Evolutionary conservation across 2,888 invertebrate genomes (phyloP).

Genomic region (Synanthedon tipuliformis): DNA sequence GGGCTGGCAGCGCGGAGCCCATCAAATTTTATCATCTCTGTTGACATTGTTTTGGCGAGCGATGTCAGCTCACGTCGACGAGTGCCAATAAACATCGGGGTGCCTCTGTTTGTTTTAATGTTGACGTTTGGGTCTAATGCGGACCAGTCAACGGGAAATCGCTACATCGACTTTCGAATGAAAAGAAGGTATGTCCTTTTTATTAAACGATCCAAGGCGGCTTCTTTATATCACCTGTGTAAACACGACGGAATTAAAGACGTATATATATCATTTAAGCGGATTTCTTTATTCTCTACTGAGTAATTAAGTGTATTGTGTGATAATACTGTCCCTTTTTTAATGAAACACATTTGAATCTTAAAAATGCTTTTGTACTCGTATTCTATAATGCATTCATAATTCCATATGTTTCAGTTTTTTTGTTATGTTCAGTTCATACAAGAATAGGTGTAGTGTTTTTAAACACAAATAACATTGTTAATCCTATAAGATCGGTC

Average conservation of each 20-base stretch:
- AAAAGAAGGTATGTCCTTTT: slow-evolving; percentile 1
- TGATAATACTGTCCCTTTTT: slow-evolving; percentile 5
- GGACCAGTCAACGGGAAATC: slow-evolving; percentile 4
- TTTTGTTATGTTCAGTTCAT: too few species aligned
- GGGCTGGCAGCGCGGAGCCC: slow-evolving; percentile 25
- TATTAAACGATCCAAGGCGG: not conserved
- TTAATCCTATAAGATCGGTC: too few species aligned
- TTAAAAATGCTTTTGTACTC: slow-evolving; percentile 1
- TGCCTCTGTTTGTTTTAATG: slow-evolving; percentile 6
- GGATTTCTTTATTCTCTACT: not conserved
- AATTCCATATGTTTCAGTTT: too few species aligned
- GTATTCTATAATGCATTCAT: not conserved
- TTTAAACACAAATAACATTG: too few species aligned
- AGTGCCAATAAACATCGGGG: slow-evolving; percentile 22
- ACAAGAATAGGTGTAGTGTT: too few species aligned
- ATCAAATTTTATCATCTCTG: slow-evolving; percentile 59
- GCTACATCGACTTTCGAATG: not conserved
- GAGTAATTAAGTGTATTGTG: not conserved
- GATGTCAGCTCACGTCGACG: slow-evolving; percentile 28
- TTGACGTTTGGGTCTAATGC: slow-evolving; percentile 6
- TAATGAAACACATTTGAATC: slow-evolving; percentile 3
- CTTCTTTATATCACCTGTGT: slow-evolving; percentile 1
- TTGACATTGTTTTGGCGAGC: slow-evolving; percentile 55
- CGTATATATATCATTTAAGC: not conserved
- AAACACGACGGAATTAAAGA: slow-evolving; percentile 1